Base-by-base conservation (phyloP, 2,888 invertebrate species). In the Hemaris fuciformis region DNA sequence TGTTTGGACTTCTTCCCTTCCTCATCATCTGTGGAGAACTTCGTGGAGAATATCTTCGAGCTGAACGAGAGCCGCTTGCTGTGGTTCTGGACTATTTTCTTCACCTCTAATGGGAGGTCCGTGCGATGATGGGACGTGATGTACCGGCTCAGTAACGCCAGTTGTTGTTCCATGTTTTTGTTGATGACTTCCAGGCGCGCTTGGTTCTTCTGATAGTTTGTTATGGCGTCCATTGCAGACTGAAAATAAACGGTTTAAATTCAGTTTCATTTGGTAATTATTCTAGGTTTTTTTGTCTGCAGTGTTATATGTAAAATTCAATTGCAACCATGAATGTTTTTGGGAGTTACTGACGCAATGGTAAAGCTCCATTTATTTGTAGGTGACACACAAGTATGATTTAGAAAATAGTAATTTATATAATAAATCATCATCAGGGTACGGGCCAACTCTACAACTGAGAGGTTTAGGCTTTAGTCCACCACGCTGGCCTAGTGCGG, bases 51-150 rank as follows among this genome's bases (percentile, higher is more conserved):
- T 23, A 90, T 86, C 70, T 91, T 93, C 1, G 84, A 95, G 76
- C 83, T 77, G 67, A 92, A 92, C 0, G 90, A 82, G 3, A 82
- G 23, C 31, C 83, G 86, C 62, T 91, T 92, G 67, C 74, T 79
- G 75, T 91, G 85, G n/a, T 94, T 96, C 27, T 96, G 94, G 0
- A 97, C 91, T 48, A 97, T 95, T 67, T 96, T 93, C 59, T 96
- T 94, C 3, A 97, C 94, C 64, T 97, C 97, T 0, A 93, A 89
- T 0, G 97, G 96, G 57, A 96, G 87, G 58, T 97, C 96, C 43
- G 94, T 91, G 60, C 94, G 94, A 22, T 95, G 93, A 59, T 97
- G 80, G 3, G 94, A 93, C 5, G 95, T 94, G n/a, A 97, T 94
- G 81, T 95, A 97, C 1, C 94, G 93, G 3, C 96, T 96, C 4